These are phyloP conservation scores for Caenorhabditis tropicalis DNA, from an alignment of 1,140 invertebrate genomes.

Conservation along the genomic window DNA sequence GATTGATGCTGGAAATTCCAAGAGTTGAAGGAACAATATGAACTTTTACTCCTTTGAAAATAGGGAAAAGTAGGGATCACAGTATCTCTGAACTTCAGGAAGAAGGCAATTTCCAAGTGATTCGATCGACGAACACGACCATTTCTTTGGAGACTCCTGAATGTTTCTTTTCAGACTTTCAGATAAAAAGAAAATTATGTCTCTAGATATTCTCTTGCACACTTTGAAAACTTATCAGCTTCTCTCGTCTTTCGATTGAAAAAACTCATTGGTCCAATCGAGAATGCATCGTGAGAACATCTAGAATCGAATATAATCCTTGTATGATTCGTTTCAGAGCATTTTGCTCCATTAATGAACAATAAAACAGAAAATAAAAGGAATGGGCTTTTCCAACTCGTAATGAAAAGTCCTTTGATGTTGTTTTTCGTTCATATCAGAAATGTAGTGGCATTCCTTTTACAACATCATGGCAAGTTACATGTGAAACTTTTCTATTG, in stretches of 20 bases:
- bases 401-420: too few relatives aligned
- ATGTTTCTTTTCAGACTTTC: neutral
- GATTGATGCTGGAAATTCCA: neutral
- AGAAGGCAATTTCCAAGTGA: neutral
- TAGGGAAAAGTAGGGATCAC: neutral
- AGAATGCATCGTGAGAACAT: conserved; percentile 1
- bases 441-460: too few relatives aligned
- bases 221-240: neutral
- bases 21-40: neutral
- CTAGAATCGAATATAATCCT: neutral
- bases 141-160: neutral
- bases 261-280: conserved; percentile 1
- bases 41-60: neutral
- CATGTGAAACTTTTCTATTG: too few relatives aligned
- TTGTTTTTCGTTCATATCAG: too few relatives aligned
- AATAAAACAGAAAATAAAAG: too few relatives aligned
- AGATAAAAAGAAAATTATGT: neutral
- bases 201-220: neutral
- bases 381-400: too few relatives aligned
- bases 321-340: too few relatives aligned
- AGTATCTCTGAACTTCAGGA: neutral
- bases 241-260: neutral
- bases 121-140: neutral
- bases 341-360: too few relatives aligned
- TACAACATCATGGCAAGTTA: too few relatives aligned